A percentile compares a stretch with the other conserved stretches of the same genome.
Evolutionary conservation across 2,797 vertebrate species (phyloP).

Genomic region (Anguilla obscura): DNA sequence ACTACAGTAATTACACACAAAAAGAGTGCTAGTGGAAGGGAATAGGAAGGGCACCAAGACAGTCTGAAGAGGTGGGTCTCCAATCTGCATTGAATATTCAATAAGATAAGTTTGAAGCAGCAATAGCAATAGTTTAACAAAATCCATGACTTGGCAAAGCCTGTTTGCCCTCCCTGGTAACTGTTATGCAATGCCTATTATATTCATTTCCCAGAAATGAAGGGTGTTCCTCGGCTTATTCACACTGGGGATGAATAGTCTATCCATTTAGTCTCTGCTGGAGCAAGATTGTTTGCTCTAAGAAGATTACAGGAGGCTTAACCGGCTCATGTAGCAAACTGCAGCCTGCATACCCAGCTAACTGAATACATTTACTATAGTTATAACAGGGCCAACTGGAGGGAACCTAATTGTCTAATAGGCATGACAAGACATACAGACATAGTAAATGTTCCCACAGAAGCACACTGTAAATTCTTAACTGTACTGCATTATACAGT

Average conservation of each 20-base stretch:
- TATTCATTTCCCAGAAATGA: background rate
- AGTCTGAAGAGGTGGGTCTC: background rate
- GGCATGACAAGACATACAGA: background rate
- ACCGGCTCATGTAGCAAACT: conserved; percentile 28
- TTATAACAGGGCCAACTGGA: background rate
- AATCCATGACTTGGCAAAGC: background rate
- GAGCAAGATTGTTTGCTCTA: conserved; percentile 42
- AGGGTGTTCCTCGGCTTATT: conserved; percentile 23
- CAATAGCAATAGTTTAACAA: background rate
- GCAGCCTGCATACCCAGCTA: background rate
- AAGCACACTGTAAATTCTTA: background rate
- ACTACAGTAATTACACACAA: background rate
- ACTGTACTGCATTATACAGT: background rate
- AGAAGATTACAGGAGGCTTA: conserved; percentile 54
- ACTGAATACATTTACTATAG: background rate
- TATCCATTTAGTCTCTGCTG: conserved; percentile 41
- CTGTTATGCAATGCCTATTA: background rate
- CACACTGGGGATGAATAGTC: conserved; percentile 26
- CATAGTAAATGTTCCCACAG: background rate
- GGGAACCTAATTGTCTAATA: background rate
- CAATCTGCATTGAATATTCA: background rate
- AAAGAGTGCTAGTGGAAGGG: background rate
- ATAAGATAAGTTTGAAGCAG: conserved; percentile 1
- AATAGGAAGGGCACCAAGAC: background rate
- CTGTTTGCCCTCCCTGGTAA: background rate